Evolutionary conservation across 2,888 invertebrate genomes (phyloP).

Genomic region (Watsonalla binaria): DNA sequence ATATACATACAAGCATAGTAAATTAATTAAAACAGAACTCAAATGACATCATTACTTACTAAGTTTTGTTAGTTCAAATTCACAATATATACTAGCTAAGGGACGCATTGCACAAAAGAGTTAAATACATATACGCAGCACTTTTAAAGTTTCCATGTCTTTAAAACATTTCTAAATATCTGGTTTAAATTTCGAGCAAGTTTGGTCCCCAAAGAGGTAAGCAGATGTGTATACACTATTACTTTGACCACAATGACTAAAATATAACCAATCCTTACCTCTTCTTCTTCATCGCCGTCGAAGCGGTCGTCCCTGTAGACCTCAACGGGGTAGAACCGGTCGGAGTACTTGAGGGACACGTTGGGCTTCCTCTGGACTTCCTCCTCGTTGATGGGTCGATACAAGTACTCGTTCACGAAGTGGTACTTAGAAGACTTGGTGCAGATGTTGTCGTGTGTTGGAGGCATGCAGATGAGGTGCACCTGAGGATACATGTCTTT

Average conservation of each 20-base stretch:
- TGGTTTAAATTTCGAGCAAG: too few species aligned
- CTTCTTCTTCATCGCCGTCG: conserved; percentile 71
- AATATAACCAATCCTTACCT: conserved; percentile 27
- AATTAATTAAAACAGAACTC: neutral
- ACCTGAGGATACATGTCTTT: conserved; percentile 77
- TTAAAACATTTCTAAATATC: too few species aligned
- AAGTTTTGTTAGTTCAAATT: too few species aligned
- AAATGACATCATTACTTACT: too few species aligned
- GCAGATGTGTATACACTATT: too few species aligned
- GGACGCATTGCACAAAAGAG: too few species aligned
- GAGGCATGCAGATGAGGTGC: conserved; percentile 95
- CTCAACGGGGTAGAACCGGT: conserved; percentile 89
- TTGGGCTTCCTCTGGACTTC: conserved; percentile 90
- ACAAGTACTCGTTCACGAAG: conserved; percentile 95
- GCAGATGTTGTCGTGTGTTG: conserved; percentile 92
- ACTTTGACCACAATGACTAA: too few species aligned
- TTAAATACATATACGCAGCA: too few species aligned
- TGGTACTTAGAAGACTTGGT: conserved; percentile 93
- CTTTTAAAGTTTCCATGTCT: too few species aligned
- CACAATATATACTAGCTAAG: too few species aligned
- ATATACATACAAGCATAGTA: too few species aligned
- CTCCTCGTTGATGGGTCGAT: conserved; percentile 91
- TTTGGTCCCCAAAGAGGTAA: too few species aligned
- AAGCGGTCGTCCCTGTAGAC: conserved; percentile 83
- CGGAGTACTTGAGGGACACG: conserved; percentile 87